phyloP scores from a whole-genome alignment of 2,797 vertebrate genomes.

The Falco naumanni region DNA sequence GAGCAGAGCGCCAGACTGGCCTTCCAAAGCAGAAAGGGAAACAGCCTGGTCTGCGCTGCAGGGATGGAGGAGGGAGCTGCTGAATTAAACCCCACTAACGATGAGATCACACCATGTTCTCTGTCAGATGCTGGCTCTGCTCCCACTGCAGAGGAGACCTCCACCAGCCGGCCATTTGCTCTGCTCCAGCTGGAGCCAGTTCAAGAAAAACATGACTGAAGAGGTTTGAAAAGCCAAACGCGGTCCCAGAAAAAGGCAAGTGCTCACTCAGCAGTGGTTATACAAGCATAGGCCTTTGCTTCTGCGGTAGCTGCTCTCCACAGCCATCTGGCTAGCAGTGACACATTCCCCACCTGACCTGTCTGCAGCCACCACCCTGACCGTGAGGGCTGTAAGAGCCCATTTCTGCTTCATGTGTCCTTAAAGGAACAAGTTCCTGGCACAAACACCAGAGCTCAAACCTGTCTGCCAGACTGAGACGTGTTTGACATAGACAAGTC shows the following conservation, averaged over 20 bases:
- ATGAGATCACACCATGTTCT: background rate
- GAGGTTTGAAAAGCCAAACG: background rate
- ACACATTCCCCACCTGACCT: background rate
- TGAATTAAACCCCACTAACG: background rate
- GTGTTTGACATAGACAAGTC: background rate
- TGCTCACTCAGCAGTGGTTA: background rate
- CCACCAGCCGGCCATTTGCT: background rate
- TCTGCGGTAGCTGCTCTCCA: background rate
- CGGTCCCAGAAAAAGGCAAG: background rate
- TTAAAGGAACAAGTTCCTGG: background rate
- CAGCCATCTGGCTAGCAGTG: background rate
- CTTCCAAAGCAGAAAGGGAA: background rate
- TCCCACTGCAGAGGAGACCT: background rate
- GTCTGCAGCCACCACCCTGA: background rate
- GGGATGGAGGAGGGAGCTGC: background rate
- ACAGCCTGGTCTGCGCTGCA: background rate
- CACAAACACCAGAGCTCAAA: background rate
- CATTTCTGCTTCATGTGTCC: background rate
- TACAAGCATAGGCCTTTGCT: background rate
- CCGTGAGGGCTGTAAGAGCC: background rate
- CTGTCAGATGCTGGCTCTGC: background rate
- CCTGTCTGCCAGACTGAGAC: too few relatives aligned
- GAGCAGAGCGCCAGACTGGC: rapidly evolving
- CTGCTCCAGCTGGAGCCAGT: background rate
- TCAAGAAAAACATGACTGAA: background rate